Percentiles rank a stretch among this genome's conserved stretches.
phyloP scores from a whole-genome alignment of 2,888 invertebrate genomes.

The Calameuta idolon region DNA sequence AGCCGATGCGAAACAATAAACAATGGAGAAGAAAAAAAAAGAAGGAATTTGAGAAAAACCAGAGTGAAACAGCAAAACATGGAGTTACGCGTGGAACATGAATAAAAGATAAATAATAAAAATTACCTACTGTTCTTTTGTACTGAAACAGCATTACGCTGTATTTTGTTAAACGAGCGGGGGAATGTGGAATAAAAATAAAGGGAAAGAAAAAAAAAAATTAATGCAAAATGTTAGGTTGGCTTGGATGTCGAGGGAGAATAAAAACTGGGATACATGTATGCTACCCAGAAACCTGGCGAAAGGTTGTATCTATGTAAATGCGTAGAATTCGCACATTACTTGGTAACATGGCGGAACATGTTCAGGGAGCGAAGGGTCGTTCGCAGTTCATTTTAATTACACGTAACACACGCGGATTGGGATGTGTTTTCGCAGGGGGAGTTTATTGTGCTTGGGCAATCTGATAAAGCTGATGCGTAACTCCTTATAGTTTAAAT shows the following conservation, averaged over 20 bases:
- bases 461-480: not conserved
- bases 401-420: not conserved
- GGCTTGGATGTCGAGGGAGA: not conserved
- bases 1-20: not conserved
- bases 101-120: not conserved
- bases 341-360: not conserved
- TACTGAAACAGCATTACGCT: not conserved
- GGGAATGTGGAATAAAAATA: not conserved
- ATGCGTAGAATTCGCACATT: not conserved
- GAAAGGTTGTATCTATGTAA: not conserved
- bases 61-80: not conserved
- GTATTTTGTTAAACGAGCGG: not conserved
- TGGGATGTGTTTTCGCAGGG: not conserved
- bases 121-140: not conserved
- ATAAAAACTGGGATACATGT: not conserved
- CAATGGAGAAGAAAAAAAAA: not conserved
- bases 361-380: conserved; percentile 6
- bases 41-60: not conserved
- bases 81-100: not conserved
- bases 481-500: not conserved
- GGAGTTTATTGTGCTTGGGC: not conserved
- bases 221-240: not conserved
- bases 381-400: conserved; percentile 3
- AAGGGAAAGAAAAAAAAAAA: not conserved
- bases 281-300: not conserved